Evolutionary conservation across 2,113 vertebrate genomes (phyloP).

Genomic region (Psittacula cyanocephala): DNA sequence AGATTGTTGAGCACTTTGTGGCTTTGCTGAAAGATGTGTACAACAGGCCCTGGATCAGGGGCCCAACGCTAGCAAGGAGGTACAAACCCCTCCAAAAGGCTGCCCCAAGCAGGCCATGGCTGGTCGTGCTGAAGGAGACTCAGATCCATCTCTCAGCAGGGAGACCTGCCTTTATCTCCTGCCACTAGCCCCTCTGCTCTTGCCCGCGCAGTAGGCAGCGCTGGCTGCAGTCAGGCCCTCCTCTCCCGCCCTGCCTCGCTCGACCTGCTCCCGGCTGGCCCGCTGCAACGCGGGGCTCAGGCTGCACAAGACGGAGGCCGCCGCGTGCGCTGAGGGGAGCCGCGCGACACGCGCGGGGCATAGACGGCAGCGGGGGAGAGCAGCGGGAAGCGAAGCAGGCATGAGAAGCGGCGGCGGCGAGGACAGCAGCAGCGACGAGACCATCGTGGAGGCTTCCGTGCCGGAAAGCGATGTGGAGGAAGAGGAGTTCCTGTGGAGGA

Average conservation of each 20-base stretch:
- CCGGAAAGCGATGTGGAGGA: slow-evolving; percentile 65
- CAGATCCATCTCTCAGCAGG: neutral
- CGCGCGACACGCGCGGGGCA: rapidly evolving
- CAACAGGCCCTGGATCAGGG: rapidly evolving
- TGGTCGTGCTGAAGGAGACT: rapidly evolving
- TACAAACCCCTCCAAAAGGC: rapidly evolving
- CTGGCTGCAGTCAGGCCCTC: rapidly evolving
- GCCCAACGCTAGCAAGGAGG: rapidly evolving
- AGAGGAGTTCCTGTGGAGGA: slow-evolving; percentile 28
- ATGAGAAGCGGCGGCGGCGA: neutral
- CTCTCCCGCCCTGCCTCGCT: neutral
- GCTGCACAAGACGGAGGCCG: neutral
- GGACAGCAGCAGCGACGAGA: slow-evolving; percentile 63
- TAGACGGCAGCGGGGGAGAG: rapidly evolving
- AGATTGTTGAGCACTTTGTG: rapidly evolving
- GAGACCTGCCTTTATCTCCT: no score
- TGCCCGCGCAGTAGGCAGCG: rapidly evolving
- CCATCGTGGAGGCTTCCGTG: slow-evolving; percentile 57
- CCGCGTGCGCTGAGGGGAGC: no score
- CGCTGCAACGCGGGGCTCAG: neutral
- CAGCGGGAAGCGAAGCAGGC: rapidly evolving
- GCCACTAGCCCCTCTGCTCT: no score
- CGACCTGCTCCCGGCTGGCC: rapidly evolving
- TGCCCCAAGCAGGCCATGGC: rapidly evolving
- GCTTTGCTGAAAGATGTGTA: rapidly evolving